Evolutionary conservation across 2,797 vertebrate genomes (phyloP).

Genomic region (Crenichthys baileyi): DNA sequence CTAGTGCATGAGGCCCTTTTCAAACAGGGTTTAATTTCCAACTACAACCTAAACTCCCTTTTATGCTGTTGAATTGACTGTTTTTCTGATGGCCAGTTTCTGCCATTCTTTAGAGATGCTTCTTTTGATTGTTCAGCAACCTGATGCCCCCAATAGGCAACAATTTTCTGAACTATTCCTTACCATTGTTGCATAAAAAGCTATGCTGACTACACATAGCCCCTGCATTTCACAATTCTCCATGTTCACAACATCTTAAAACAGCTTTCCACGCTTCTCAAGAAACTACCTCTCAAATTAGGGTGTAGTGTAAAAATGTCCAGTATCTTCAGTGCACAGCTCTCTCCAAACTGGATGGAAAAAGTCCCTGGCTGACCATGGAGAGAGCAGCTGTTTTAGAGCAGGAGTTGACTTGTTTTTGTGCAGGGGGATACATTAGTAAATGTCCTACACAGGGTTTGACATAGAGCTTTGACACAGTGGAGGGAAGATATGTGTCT

Average conservation of each 20-base stretch:
- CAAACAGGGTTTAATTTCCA: not conserved
- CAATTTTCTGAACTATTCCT: not conserved
- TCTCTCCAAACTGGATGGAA: conserved; percentile 22
- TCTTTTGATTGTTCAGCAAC: conserved; percentile 5
- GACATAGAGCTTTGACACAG: conserved; percentile 26
- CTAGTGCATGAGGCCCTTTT: not conserved
- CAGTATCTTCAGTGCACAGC: conserved; percentile 6
- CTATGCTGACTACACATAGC: not conserved
- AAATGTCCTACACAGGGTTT: conserved; percentile 27
- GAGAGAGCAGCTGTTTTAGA: conserved; percentile 29
- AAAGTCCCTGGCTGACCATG: conserved; percentile 8
- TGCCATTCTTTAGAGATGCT: conserved; percentile 13
- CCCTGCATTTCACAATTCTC: not conserved
- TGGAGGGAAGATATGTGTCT: conserved; percentile 9
- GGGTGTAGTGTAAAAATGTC: conserved; percentile 12
- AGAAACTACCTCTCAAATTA: not conserved
- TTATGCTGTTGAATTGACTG: not conserved
- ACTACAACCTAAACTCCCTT: not conserved
- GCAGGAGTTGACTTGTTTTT: conserved; percentile 23
- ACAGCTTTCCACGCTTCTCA: conserved; percentile 3
- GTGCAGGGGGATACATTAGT: conserved; percentile 46
- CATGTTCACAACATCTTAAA: not conserved
- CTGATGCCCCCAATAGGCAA: not conserved
- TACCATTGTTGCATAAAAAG: conserved; percentile 2
- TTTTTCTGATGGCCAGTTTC: not conserved